Conservation (phyloP, 2,113 vertebrate genomes). For the Oreocharis arfaki region DNA sequence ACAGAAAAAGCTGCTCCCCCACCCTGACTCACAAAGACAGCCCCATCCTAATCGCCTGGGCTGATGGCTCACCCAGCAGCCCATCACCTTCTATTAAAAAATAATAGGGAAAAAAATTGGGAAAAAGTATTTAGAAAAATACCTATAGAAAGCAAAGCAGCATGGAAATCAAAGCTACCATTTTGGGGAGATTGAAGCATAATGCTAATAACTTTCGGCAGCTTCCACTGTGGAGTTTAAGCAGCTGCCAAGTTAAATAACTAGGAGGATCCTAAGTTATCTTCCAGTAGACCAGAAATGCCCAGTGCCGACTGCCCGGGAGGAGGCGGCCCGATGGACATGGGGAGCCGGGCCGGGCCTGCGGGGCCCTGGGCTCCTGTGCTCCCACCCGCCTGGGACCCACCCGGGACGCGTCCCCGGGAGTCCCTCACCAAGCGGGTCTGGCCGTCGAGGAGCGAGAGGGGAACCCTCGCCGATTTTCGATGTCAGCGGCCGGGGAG, state of each 20-base stretch:
- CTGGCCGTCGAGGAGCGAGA: too few species aligned
- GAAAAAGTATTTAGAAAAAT: neutral
- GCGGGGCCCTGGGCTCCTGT: neutral
- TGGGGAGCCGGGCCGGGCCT: neutral
- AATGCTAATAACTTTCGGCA: conserved; percentile 65
- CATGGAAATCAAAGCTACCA: conserved; percentile 14
- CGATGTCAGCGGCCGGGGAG: neutral
- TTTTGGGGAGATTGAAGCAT: neutral
- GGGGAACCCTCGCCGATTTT: neutral
- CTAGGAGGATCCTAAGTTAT: conserved; percentile 43
- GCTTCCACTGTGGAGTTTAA: conserved; percentile 67
- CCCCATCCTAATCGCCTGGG: neutral
- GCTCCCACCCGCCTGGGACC: neutral
- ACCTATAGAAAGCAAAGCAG: neutral
- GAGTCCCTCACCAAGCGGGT: neutral
- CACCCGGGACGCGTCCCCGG: neutral
- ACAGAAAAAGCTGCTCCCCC: neutral
- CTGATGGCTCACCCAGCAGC: neutral
- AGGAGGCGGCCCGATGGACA: neutral
- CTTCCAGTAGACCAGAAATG: conserved; percentile 35
- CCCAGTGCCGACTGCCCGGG: neutral
- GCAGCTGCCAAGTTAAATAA: conserved; percentile 71
- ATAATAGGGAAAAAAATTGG: neutral
- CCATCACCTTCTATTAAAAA: neutral
- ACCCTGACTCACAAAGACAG: neutral